phyloP scores from a whole-genome alignment of 2,113 vertebrate genomes.

The Stegastes partitus region DNA sequence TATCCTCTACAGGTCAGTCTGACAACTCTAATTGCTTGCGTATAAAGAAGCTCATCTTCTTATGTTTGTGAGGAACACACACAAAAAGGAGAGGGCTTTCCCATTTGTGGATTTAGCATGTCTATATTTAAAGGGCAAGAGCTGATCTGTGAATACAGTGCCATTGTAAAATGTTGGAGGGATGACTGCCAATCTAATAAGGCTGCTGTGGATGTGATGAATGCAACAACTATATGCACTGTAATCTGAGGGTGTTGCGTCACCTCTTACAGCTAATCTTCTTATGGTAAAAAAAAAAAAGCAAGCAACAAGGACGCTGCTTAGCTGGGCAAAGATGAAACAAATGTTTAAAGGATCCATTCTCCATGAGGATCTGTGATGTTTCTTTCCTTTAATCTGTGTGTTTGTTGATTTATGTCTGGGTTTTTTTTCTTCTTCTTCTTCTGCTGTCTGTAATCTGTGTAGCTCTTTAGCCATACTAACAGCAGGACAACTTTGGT shows the following conservation, averaged over 20 bases:
- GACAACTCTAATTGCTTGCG: slow-evolving; percentile 32
- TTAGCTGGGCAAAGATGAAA: slow-evolving; percentile 39
- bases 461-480: not conserved
- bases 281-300: slow-evolving; percentile 49
- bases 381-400: not conserved
- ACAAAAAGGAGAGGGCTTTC: slow-evolving; percentile 9
- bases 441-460: not conserved
- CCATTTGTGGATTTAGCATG: slow-evolving; percentile 18
- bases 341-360: slow-evolving; percentile 30
- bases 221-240: slow-evolving; percentile 42
- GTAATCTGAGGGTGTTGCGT: slow-evolving; percentile 56
- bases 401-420: slow-evolving; percentile 8
- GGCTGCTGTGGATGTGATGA: slow-evolving; percentile 47
- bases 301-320: slow-evolving; percentile 35
- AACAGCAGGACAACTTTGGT: not conserved
- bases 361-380: not conserved
- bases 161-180: slow-evolving; percentile 36
- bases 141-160: slow-evolving; percentile 32
- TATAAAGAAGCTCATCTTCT: slow-evolving; percentile 27
- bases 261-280: slow-evolving; percentile 61
- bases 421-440: not conserved
- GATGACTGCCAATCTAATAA: slow-evolving; percentile 56
- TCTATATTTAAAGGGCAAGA: slow-evolving; percentile 38
- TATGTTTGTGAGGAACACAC: not conserved
- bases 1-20: slow-evolving; percentile 27